phyloP scores from a whole-genome alignment of 2,113 vertebrate species.

The Corapipo altera region DNA sequence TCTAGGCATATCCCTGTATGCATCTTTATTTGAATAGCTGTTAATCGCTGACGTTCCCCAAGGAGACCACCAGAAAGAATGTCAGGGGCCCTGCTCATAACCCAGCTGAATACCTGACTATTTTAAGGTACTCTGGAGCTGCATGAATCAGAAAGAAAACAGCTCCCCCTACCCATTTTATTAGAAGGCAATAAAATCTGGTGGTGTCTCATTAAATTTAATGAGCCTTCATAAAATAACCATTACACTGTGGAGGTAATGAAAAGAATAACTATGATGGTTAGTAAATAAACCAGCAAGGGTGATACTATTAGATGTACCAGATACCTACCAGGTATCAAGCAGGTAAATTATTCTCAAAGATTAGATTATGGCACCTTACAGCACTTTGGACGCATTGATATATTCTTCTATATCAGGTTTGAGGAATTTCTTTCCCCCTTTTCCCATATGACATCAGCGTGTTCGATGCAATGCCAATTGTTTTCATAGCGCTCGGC shows the following conservation, averaged over 20 bases:
- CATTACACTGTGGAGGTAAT: slow-evolving; percentile 75
- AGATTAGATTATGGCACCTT: not conserved
- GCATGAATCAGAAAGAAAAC: slow-evolving; percentile 70
- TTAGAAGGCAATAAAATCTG: slow-evolving; percentile 72
- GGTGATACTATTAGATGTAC: slow-evolving; percentile 6
- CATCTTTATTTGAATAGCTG: slow-evolving; percentile 38
- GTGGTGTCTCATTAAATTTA: slow-evolving; percentile 80
- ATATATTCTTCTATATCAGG: not conserved
- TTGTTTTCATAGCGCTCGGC: not conserved
- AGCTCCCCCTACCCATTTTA: slow-evolving; percentile 67
- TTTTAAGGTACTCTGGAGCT: slow-evolving; percentile 67
- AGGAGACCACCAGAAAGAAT: slow-evolving; percentile 14
- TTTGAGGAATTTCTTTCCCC: not conserved
- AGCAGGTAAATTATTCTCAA: not conserved
- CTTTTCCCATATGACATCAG: not conserved
- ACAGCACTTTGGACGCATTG: not conserved
- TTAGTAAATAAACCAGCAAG: slow-evolving; percentile 77
- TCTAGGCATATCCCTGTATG: not conserved
- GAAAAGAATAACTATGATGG: slow-evolving; percentile 72
- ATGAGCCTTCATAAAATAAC: slow-evolving; percentile 79
- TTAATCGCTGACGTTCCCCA: not conserved
- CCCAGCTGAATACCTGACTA: slow-evolving; percentile 26
- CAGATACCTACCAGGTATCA: not conserved
- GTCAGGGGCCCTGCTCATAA: not conserved
- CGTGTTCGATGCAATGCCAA: fast-evolving